Evolutionary conservation across 1,140 invertebrate species (phyloP).

Genomic region (Lycorma delicatula): DNA sequence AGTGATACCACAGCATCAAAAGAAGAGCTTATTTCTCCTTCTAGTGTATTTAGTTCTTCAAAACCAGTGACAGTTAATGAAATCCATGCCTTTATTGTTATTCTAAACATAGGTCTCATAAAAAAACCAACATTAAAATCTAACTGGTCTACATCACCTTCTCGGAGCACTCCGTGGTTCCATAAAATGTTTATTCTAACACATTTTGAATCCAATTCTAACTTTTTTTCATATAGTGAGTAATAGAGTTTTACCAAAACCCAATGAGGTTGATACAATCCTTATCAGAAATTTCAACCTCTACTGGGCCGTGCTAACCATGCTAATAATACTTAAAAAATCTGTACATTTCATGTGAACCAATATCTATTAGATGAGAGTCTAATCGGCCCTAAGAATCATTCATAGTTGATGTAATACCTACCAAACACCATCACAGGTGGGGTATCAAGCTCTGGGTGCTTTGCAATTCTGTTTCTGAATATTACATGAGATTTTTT

Average conservation of each 20-base stretch:
- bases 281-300: constrained; percentile 27
- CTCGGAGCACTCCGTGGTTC: not conserved
- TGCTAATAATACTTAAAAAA: constrained; percentile 26
- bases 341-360: constrained; percentile 27
- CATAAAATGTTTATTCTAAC: too few relatives aligned
- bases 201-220: too few relatives aligned
- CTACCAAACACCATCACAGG: constrained; percentile 27
- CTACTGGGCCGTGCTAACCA: constrained; percentile 29
- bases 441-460: constrained; percentile 26
- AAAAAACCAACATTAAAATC: not conserved
- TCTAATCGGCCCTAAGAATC: constrained; percentile 25
- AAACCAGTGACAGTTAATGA: not conserved
- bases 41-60: not conserved
- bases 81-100: constrained; percentile 10
- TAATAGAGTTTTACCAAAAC: constrained; percentile 16
- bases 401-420: constrained; percentile 25
- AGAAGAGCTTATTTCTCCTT: not conserved
- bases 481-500: constrained; percentile 23
- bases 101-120: constrained; percentile 8
- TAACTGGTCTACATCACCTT: not conserved
- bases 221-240: too few relatives aligned
- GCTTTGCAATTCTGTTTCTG: constrained; percentile 18
- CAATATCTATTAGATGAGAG: constrained; percentile 29
- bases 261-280: constrained; percentile 25
- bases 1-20: not conserved